A percentile compares a stretch with the other conserved stretches of the same genome.
Evolutionary conservation across 2,113 vertebrate species (phyloP).

Genomic region (Anser brachyrhynchus): DNA sequence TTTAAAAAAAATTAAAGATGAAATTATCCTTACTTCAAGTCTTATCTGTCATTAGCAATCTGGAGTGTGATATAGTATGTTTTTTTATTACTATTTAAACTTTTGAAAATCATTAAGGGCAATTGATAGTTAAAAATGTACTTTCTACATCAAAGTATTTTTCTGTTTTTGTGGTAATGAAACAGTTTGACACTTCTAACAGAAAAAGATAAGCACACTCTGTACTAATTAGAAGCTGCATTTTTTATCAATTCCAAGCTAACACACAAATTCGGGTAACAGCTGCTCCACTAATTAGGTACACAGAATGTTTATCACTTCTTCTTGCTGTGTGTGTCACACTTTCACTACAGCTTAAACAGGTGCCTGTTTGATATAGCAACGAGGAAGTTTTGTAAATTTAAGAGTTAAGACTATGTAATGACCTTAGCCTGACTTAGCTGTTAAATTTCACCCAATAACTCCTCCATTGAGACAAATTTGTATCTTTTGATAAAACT

Average conservation of each 20-base stretch:
- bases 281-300: constrained; percentile 61
- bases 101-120: not conserved
- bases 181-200: constrained; percentile 50
- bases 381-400: not conserved
- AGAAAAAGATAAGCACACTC: constrained; percentile 1
- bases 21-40: not conserved
- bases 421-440: not conserved
- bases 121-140: constrained; percentile 29
- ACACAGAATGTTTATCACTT: constrained; percentile 39
- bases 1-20: not conserved
- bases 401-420: not conserved
- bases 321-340: not conserved
- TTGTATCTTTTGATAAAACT: not conserved
- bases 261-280: constrained; percentile 45
- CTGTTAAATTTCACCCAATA: not conserved
- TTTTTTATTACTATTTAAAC: not conserved
- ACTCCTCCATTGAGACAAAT: not conserved
- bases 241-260: constrained; percentile 36
- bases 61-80: no score
- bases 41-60: not conserved
- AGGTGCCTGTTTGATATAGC: constrained; percentile 25
- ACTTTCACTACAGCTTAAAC: constrained; percentile 2
- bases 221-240: constrained; percentile 53
- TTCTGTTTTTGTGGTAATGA: not conserved
- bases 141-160: not conserved